Base-by-base conservation (phyloP, 2,113 vertebrate species). In the Spheniscus mendiculus region DNA sequence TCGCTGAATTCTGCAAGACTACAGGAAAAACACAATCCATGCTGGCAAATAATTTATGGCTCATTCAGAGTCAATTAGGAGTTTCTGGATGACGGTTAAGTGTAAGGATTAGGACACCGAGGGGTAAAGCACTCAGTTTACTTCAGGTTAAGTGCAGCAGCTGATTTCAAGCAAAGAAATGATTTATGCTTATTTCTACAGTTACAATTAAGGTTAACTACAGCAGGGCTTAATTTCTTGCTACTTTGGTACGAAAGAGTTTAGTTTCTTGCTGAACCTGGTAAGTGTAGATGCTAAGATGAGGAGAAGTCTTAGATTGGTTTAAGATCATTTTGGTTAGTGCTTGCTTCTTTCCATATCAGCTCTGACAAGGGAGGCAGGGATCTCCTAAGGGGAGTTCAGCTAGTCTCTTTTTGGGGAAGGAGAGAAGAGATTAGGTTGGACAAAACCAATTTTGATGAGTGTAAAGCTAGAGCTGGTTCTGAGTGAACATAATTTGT, bases 11-110 rank as follows among this genome's bases (percentile, higher is more conserved):
- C 53, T 74, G 27, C 49, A 69, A 56, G 27, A 30, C 19, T 62
- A 44, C 59, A 67, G 40, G 53, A 50, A 69, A 47, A 69, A 30
- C 47, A 38, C 0, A 1, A 30, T 50, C 36, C 1, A 2, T n/a
- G 53, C 67, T 74, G n/a, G 67, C 12, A 80, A 85, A 69, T 69
- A 69, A 40, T 71, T 65, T 88, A 50, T 62, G 67, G 26, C 32
- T 89, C 32, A 34, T 85, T 89, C 49, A 50, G 32, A 55, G 65
- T 52, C 44, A 66, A 20, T 83, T 77, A 63, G 36, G 50, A 72
- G 34, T 83, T 88, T 71, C 63, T 78, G 14, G 67, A 26, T 89
- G 47, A 74, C 27, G 32, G 16, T 83, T 70, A 70, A 44, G 11
- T 50, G 40, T 67, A 50, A 50, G 12, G 49, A 56, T 44, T 63